Percentiles rank a stretch among this genome's conserved stretches.
Evolutionary conservation across 2,888 invertebrate genomes (phyloP).

Genomic region (Bugula neritina): DNA sequence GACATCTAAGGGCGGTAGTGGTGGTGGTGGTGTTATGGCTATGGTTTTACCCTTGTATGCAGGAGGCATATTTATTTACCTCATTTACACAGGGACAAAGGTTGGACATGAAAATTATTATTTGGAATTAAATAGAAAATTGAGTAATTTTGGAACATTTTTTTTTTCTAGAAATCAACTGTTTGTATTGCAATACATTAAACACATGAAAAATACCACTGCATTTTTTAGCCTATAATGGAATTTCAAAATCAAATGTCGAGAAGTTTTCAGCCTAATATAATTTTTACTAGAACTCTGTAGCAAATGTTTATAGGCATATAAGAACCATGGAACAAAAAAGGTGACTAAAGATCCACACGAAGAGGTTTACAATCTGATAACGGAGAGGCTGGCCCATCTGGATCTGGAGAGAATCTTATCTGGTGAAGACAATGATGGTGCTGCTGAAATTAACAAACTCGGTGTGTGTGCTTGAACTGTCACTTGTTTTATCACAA

Average conservation of each 20-base stretch:
- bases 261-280: no score
- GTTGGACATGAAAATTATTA: no score
- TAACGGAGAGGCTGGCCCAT: background rate
- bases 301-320: conserved; percentile 12
- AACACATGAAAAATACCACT: no score
- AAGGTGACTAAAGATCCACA: background rate
- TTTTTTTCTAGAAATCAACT: no score
- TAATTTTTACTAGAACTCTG: no score
- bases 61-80: conserved; percentile 16
- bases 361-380: background rate
- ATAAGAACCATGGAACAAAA: conserved; percentile 7
- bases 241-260: no score
- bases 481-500: background rate
- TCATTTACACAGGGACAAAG: conserved; percentile 4
- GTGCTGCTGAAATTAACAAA: conserved; percentile 14
- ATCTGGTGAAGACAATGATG: conserved; percentile 13
- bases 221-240: no score
- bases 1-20: background rate
- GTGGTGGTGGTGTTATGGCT: conserved; percentile 19
- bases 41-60: conserved; percentile 13
- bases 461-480: background rate
- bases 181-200: no score
- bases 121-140: no score
- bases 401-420: conserved; percentile 20
- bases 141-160: no score